Evolutionary conservation across 2,113 vertebrate species (phyloP).

Genomic region (Dromas ardeola): DNA sequence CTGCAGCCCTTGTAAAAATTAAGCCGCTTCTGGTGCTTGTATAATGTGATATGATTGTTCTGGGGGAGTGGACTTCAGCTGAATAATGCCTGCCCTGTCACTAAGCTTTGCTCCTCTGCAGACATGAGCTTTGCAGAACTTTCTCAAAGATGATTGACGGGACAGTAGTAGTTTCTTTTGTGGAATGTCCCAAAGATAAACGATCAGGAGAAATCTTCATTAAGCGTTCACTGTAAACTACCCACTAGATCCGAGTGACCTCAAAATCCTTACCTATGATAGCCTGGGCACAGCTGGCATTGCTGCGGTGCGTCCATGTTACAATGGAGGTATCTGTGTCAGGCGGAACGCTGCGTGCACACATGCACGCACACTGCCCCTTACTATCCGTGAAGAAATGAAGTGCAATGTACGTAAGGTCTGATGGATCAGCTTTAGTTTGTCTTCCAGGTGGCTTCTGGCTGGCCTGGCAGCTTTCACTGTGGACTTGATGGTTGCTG

Average conservation of each 20-base stretch:
- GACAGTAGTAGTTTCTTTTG: background rate
- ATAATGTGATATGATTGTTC: background rate
- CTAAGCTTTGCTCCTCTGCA: background rate
- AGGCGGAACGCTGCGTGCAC: fast-evolving
- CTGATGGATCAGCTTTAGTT: background rate
- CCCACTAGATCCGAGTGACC: background rate
- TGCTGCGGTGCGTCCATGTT: background rate
- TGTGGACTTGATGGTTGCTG: background rate
- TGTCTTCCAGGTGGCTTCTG: background rate
- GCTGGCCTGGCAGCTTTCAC: background rate
- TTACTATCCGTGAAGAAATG: background rate
- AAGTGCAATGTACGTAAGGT: background rate
- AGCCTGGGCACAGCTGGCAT: background rate
- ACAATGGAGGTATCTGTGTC: background rate
- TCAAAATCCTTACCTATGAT: background rate
- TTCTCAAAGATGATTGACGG: background rate
- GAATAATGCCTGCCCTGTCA: background rate
- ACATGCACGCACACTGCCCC: background rate
- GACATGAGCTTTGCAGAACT: background rate
- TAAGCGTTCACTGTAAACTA: background rate
- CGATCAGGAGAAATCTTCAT: background rate
- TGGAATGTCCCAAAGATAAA: background rate
- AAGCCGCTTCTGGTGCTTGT: background rate
- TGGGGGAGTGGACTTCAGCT: background rate
- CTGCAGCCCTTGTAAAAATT: background rate